These are phyloP conservation scores for Columbina picui DNA, from an alignment of 2,113 vertebrate genomes.

Conservation along the genomic window DNA sequence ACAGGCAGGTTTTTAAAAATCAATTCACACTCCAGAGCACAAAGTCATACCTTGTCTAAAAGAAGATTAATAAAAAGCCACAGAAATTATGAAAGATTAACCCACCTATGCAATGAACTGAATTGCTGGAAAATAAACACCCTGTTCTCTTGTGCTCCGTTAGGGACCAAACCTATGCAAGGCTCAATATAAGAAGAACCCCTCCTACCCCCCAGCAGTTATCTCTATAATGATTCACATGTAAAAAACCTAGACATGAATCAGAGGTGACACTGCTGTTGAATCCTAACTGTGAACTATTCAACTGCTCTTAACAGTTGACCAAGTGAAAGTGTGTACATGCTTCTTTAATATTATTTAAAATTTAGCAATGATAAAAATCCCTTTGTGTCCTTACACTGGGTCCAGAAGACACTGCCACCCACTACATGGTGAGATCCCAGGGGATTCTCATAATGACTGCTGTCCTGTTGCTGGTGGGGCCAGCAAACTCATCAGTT, in stretches of 20 bases:
- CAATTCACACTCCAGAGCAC: neutral
- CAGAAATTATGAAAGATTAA: neutral
- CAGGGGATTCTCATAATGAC: neutral
- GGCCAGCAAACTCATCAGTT: neutral
- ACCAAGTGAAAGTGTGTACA: neutral
- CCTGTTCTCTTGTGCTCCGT: neutral
- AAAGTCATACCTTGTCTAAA: neutral
- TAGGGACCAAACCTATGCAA: neutral
- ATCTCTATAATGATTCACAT: neutral
- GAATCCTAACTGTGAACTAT: neutral
- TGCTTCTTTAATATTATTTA: neutral
- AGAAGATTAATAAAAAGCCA: neutral
- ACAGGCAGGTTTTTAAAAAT: neutral
- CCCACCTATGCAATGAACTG: neutral
- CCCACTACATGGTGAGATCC: neutral
- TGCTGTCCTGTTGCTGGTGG: neutral
- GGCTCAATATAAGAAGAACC: neutral
- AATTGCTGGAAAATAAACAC: neutral
- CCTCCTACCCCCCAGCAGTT: neutral
- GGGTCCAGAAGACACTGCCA: neutral
- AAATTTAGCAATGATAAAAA: neutral
- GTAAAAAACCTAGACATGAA: neutral
- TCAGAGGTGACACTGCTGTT: neutral
- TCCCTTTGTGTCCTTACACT: neutral
- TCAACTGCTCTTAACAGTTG: neutral